A percentile compares a stretch with the other conserved stretches of the same genome.
Conservation (phyloP, 2,113 vertebrate genomes). For the Phodopus roborovskii region DNA sequence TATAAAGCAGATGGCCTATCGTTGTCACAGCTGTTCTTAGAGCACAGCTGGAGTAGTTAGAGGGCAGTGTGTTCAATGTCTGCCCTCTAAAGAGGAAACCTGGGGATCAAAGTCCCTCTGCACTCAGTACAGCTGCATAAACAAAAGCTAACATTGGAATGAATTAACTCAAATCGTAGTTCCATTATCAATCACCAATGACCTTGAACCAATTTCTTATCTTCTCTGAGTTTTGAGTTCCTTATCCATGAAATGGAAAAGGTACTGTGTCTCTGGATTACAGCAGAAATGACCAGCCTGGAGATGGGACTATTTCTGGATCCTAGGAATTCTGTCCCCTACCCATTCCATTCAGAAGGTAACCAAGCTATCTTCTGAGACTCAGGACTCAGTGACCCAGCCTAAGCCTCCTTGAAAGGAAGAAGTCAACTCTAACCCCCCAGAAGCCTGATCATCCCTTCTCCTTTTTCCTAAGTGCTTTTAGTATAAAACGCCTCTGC, state of each 20-base stretch:
- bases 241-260: background rate
- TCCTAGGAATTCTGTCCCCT: background rate
- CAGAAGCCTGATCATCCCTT: too few species aligned
- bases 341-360: background rate
- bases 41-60: background rate
- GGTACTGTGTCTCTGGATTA: background rate
- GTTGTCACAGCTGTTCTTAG: background rate
- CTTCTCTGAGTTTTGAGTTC: background rate
- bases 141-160: background rate
- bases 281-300: background rate
- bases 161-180: background rate
- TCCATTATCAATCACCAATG: background rate
- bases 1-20: background rate
- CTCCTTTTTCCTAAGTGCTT: background rate
- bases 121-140: background rate
- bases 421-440: background rate
- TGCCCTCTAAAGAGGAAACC: background rate
- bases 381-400: background rate
- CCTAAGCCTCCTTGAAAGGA: background rate
- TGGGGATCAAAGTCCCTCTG: background rate
- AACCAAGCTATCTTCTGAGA: background rate
- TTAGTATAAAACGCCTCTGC: conserved; percentile 29
- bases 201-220: background rate
- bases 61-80: background rate
- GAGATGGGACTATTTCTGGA: too few species aligned